Base-by-base conservation (phyloP, 2,888 invertebrate species). In the Lasioglossum figueresi region DNA sequence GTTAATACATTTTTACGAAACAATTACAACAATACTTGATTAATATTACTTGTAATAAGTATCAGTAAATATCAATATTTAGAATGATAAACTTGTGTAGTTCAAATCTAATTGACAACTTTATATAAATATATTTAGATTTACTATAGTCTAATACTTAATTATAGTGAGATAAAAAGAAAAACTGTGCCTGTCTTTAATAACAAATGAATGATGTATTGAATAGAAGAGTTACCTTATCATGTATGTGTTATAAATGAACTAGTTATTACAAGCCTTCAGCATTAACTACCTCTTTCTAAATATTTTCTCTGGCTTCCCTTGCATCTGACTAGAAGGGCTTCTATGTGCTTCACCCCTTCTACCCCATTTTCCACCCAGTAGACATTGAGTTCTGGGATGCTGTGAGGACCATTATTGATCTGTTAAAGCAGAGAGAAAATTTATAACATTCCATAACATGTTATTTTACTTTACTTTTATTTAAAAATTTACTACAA, bases 401-500 rank as follows among this genome's bases (percentile, higher is more conserved):
- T 92, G 94, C 94, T 94, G 94, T 92, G 91, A 89, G 94, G 93
- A 94, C 93, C 94, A 92, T 93, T 94, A 93, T 93, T 93, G 93
- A 93, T 93, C 89, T 92, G 79, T 80, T 83, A 83, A 86, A 86
- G 84, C 73, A 80, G 63, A 80, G 63, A 68, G 59, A 84, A 79
- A 72, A 34, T 81, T 81, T 75, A 76, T 48, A 78, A 79, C 68
- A 73, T 59, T 48, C 34, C 31, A 52, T 1, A 72, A 76, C 66
- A 66, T 52, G 59, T 45, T 48, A 16, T 5, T 0, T 40, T 0
- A n/a, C 59, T 14, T 63, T 40, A 63, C 34, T 70, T 63, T 66
- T 63, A 37, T 66, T 73, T 70, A 1, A 70, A 79, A 16, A 34
- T 40, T 43, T 43, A 6, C 2, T 23, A 23, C 19, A n/a, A 43